Base-by-base conservation (phyloP, 2,113 vertebrate genomes). In the Phocoena sinus region DNA sequence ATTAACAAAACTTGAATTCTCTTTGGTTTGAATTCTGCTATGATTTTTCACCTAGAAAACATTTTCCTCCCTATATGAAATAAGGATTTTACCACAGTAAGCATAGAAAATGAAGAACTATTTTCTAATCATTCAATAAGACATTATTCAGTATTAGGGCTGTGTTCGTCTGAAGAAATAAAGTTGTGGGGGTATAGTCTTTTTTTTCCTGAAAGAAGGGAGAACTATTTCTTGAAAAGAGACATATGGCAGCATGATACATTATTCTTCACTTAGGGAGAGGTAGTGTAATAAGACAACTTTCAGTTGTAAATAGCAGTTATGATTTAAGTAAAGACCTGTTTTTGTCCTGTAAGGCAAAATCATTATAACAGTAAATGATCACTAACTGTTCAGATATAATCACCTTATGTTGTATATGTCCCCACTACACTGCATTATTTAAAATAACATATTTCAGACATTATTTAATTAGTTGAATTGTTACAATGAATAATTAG, bases 391-490 rank as follows among this genome's bases (percentile, higher is more conserved):
- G 3, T 77, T 53, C 26, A 65, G 17, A 31, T 73, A 83, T 21
- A 93, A 50, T 68, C 88, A 9, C 28, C 14, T 58, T 90, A 68
- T 74, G 10, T 74, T 84, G 23, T 3, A 23, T 14, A 67, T 60
- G n/a, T 91, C 18, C 21, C 1, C 6, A 25, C 23, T 88, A 67
- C 21, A 33, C 3, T 47, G 1, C 0, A 44, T 71, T 95, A 77
- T 50, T 77, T 74, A 74, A 90, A 95, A 74, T 86, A 65, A 95
- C 77, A 36, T 79, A 87, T 71, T 96, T 79, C 65, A 85, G 21
- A 82, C 18, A 53, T 71, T 41, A 89, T 68, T 76, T 68, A 90
- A 44, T 90, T 60, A 63, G 23, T 87, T 74, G 21, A 86, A 87
- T 65, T 85, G n/a, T 13, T 76, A 14, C 8, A 47, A 44, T 81